Evolutionary conservation across 1,140 invertebrate genomes (phyloP).

Genomic region (Ceratosolen solmsi): DNA sequence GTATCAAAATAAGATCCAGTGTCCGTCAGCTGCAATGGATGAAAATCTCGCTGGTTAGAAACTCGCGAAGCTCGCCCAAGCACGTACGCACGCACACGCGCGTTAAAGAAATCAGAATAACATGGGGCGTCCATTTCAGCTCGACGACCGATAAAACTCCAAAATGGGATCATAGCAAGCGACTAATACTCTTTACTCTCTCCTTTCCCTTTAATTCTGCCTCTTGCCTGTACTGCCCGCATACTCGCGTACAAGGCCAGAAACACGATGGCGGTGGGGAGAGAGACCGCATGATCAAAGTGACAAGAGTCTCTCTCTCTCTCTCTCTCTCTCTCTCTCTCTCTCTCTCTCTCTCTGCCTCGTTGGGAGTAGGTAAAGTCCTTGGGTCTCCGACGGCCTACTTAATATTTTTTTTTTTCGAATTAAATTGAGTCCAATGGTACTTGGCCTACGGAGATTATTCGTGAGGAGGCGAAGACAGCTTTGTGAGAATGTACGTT

Average conservation of each 20-base stretch:
- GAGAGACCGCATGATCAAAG: not conserved
- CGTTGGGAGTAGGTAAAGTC: constrained; percentile 40
- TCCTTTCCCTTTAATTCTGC: constrained; percentile 34
- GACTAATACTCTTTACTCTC: constrained; percentile 61
- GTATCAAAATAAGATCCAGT: not conserved
- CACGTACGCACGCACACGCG: too few species aligned
- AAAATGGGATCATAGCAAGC: constrained; percentile 56
- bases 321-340: too few species aligned
- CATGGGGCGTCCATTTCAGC: not conserved
- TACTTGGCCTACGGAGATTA: constrained; percentile 33
- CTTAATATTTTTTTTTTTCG: constrained; percentile 54
- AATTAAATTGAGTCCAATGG: constrained; percentile 44
- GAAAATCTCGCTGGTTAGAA: not conserved
- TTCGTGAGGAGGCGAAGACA: too few species aligned
- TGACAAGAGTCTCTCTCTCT: too few species aligned
- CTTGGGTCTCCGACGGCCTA: not conserved
- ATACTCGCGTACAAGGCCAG: not conserved
- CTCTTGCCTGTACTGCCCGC: not conserved
- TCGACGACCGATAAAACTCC: constrained; percentile 46
- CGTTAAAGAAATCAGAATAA: not conserved
- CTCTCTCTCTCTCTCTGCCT: too few species aligned
- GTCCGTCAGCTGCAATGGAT: not conserved
- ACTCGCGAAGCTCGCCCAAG: too few species aligned
- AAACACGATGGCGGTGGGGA: not conserved
- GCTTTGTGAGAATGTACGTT: too few species aligned